Evolutionary conservation across 2,888 invertebrate species (phyloP).

Genomic region (Tipula confusa): DNA sequence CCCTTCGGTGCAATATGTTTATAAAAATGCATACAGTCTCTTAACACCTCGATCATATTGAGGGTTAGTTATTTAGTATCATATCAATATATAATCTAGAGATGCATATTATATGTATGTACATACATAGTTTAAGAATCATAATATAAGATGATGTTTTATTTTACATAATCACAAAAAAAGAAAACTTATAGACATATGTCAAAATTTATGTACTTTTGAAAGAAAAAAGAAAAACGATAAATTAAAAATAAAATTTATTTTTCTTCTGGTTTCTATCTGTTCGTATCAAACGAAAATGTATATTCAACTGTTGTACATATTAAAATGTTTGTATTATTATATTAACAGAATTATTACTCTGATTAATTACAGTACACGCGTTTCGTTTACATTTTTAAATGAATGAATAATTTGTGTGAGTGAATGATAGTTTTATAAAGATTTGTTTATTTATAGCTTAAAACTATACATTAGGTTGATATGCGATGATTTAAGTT

Average conservation of each 20-base stretch:
- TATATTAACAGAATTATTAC: conserved; percentile 20
- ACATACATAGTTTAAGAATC: too few relatives aligned
- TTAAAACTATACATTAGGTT: not conserved
- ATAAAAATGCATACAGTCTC: not conserved
- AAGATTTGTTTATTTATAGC: conserved; percentile 14
- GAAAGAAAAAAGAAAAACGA: not conserved
- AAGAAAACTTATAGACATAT: not conserved
- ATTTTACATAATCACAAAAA: conserved; percentile 15
- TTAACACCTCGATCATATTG: not conserved
- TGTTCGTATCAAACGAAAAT: not conserved
- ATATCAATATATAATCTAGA: not conserved
- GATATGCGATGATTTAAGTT: not conserved
- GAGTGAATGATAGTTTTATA: not conserved
- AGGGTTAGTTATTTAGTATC: not conserved
- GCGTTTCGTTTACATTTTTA: conserved; percentile 13
- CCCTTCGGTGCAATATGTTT: not conserved
- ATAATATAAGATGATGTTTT: not conserved
- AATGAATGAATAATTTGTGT: conserved; percentile 1
- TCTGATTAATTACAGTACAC: conserved; percentile 16
- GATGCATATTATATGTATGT: too few relatives aligned
- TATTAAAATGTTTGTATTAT: not conserved
- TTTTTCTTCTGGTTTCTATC: not conserved
- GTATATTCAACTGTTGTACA: not conserved
- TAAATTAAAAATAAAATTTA: not conserved
- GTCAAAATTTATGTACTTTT: not conserved